Percentiles rank a stretch among this genome's conserved stretches.
Conservation (phyloP, 2,113 vertebrate species). For the Laticauda colubrina region DNA sequence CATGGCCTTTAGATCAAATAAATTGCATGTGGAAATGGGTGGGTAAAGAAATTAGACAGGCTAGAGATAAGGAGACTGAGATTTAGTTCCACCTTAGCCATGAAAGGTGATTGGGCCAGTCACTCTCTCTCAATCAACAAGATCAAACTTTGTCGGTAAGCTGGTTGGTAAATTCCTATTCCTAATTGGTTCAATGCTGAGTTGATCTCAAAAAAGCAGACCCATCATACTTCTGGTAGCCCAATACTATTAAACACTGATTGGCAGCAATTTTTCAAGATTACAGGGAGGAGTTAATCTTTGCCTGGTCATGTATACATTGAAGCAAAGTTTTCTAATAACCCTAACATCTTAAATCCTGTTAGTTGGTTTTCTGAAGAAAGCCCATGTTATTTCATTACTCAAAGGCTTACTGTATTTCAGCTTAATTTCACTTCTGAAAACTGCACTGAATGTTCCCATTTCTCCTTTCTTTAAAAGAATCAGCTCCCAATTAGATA, state of each 20-base stretch:
- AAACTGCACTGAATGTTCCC: background rate
- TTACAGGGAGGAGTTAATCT: background rate
- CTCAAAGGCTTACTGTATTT: background rate
- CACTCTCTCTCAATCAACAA: too few relatives aligned
- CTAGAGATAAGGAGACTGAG: too few relatives aligned
- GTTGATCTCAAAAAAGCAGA: background rate
- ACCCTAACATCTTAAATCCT: background rate
- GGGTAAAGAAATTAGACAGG: background rate
- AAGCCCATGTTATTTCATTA: background rate
- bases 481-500: background rate
- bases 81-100: too few relatives aligned
- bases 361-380: background rate
- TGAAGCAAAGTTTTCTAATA: background rate
- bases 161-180: too few relatives aligned
- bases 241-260: background rate
- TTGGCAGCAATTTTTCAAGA: background rate
- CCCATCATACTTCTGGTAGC: background rate
- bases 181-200: too few relatives aligned
- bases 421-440: background rate
- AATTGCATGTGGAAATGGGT: background rate
- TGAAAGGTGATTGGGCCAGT: too few relatives aligned
- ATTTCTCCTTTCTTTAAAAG: background rate
- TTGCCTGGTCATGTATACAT: background rate
- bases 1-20: background rate
- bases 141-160: too few relatives aligned